Evolutionary conservation across 2,113 vertebrate species (phyloP).

Genomic region (Seriola rivoliana): DNA sequence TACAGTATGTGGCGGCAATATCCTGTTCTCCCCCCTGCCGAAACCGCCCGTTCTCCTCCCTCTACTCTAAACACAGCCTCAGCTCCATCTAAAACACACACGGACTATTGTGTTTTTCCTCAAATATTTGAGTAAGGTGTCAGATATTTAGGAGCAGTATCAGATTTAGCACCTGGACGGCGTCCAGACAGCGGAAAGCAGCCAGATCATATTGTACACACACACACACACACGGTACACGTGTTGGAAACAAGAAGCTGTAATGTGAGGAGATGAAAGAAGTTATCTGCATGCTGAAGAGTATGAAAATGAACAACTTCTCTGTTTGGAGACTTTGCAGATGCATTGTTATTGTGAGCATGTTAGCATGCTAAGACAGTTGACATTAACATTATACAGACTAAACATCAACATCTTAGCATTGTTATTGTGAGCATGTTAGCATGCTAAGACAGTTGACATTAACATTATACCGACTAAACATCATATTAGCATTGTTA

Average conservation of each 20-base stretch:
- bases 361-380: neutral
- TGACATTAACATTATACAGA: neutral
- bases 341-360: neutral
- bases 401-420: too few species aligned
- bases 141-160: constrained; percentile 68
- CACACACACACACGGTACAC: constrained; percentile 16
- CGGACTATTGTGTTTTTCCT: constrained; percentile 58
- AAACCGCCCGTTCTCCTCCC: constrained; percentile 4
- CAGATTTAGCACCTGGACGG: constrained; percentile 66
- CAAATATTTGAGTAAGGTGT: constrained; percentile 80
- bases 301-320: neutral
- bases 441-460: too few species aligned
- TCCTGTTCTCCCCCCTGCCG: constrained; percentile 28
- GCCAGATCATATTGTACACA: constrained; percentile 32
- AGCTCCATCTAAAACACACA: constrained; percentile 54
- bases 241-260: constrained; percentile 10
- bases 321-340: neutral
- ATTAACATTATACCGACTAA: too few species aligned
- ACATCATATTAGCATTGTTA: neutral
- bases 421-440: too few species aligned
- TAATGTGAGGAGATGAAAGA: constrained; percentile 3
- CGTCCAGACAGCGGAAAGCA: constrained; percentile 49
- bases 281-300: neutral
- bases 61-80: constrained; percentile 46
- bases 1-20: constrained; percentile 25